Percentiles rank a stretch among this genome's conserved stretches.
Conservation (phyloP, 2,888 invertebrate genomes). For the Leptinotarsa juncta region DNA sequence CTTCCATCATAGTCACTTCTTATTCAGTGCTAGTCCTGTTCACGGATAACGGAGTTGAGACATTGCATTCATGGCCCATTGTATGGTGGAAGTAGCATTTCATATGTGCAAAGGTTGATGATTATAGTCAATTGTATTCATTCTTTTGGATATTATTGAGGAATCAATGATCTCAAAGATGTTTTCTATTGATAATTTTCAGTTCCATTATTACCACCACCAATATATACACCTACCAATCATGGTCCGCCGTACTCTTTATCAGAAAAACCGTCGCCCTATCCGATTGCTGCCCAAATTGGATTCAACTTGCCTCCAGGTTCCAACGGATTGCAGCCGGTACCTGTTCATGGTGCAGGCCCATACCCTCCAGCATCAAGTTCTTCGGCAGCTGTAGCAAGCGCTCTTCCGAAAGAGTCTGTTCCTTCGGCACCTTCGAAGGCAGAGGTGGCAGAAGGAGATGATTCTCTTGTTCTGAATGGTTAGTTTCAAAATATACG, state of each 20-base stretch:
- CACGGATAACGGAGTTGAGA: too few relatives aligned
- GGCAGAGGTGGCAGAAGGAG: slow-evolving; percentile 26
- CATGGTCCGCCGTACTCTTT: too few relatives aligned
- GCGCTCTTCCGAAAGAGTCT: too few relatives aligned
- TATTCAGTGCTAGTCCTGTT: too few relatives aligned
- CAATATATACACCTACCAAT: not conserved
- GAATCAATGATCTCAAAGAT: too few relatives aligned
- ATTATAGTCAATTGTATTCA: too few relatives aligned
- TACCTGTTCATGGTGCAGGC: slow-evolving; percentile 23
- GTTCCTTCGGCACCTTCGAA: slow-evolving; percentile 34
- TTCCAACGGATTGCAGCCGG: slow-evolving; percentile 2
- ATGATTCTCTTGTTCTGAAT: slow-evolving; percentile 22
- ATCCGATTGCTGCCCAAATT: not conserved
- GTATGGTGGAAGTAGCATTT: too few relatives aligned
- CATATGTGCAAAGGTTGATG: too few relatives aligned
- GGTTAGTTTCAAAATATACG: not conserved
- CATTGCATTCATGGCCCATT: too few relatives aligned
- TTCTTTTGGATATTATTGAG: too few relatives aligned
- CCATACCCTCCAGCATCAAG: slow-evolving; percentile 1
- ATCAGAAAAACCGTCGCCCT: not conserved
- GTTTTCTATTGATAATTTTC: too few relatives aligned
- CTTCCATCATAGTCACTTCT: too few relatives aligned
- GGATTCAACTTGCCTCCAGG: slow-evolving; percentile 1
- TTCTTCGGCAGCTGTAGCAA: slow-evolving; percentile 2
- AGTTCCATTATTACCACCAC: not conserved